Conservation (phyloP, 2,113 vertebrate genomes). For the Odocoileus hemionus region DNA sequence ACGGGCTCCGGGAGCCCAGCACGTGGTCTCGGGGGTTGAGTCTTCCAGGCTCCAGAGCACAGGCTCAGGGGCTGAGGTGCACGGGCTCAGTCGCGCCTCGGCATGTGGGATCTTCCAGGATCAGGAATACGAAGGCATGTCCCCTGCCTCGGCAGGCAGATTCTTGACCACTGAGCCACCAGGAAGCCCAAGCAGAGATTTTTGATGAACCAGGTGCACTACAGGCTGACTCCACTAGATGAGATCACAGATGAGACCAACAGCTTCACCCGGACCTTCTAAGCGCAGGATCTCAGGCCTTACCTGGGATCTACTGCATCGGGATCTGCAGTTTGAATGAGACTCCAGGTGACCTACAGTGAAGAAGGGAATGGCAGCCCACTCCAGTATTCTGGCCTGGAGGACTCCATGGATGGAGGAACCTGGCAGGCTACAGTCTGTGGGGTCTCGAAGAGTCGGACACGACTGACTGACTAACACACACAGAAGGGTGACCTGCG, state of each 20-base stretch:
- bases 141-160: not conserved
- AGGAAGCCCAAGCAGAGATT: not conserved
- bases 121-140: not conserved
- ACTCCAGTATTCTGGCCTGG: not conserved
- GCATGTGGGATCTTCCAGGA: not conserved
- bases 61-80: not conserved
- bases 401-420: not conserved
- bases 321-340: not conserved
- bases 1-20: not conserved
- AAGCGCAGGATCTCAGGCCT: not conserved
- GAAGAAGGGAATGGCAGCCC: not conserved
- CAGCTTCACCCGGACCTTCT: not conserved
- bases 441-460: not conserved
- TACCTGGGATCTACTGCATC: not conserved
- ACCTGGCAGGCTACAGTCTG: not conserved
- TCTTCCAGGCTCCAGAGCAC: not conserved
- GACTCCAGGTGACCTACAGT: not conserved
- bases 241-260: fast-evolving
- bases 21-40: not conserved
- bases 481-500: not conserved
- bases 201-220: not conserved
- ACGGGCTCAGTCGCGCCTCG: fast-evolving
- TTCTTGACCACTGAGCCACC: not conserved
- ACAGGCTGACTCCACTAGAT: fast-evolving
- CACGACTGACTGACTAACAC: not conserved